Evolutionary conservation across 1,140 invertebrate genomes (phyloP).

Genomic region (Idris sp.): DNA sequence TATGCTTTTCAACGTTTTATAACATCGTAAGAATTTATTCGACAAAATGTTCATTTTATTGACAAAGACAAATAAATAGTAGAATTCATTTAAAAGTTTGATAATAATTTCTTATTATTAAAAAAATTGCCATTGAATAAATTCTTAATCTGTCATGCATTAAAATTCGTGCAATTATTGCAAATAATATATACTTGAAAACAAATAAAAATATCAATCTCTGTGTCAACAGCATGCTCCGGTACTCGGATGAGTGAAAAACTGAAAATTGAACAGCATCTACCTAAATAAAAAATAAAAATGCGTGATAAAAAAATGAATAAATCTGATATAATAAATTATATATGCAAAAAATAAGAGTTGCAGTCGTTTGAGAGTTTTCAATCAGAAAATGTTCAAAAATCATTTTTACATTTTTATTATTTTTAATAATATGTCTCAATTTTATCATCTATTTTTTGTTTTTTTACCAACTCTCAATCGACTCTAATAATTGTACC

Average conservation of each 20-base stretch:
- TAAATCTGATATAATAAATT: constrained; percentile 48
- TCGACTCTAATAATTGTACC: too few relatives aligned
- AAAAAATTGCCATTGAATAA: too few relatives aligned
- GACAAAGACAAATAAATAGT: too few relatives aligned
- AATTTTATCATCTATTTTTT: too few relatives aligned
- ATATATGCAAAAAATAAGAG: constrained; percentile 46
- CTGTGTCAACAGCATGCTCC: constrained; percentile 69
- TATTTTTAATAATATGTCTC: too few relatives aligned
- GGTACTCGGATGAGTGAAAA: constrained; percentile 69
- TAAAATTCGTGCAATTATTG: constrained; percentile 38
- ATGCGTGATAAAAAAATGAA: constrained; percentile 61
- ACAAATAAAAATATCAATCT: constrained; percentile 66
- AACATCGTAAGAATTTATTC: too few relatives aligned
- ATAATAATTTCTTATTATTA: too few relatives aligned
- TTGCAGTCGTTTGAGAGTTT: constrained; percentile 41
- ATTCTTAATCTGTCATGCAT: background rate
- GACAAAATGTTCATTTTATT: too few relatives aligned
- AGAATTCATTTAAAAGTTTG: too few relatives aligned
- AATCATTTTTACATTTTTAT: too few relatives aligned
- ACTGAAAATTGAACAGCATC: constrained; percentile 71
- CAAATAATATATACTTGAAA: constrained; percentile 61
- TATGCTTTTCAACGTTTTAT: background rate
- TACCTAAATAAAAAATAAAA: constrained; percentile 72
- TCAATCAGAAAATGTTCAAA: constrained; percentile 10
- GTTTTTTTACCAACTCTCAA: too few relatives aligned